Base-by-base conservation (phyloP, 2,888 invertebrate genomes). In the Tetragonula carbonaria region DNA sequence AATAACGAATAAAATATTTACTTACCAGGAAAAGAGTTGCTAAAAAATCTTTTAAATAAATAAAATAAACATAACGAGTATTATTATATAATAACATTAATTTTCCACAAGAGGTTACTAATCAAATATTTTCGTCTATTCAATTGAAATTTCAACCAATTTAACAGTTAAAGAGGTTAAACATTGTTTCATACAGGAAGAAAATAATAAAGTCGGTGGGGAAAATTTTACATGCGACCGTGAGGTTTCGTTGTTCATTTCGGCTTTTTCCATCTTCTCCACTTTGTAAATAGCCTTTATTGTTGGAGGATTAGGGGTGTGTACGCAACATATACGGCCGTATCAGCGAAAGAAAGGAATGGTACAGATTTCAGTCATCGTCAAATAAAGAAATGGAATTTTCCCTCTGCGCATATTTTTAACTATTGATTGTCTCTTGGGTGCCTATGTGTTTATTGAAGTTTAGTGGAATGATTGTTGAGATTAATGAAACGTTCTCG, bases 261-360 rank as follows among this genome's bases (percentile, higher is more conserved):
- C 2, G 74, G 74, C 6, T 65, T 65, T 65, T 74, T 65, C 74
- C 74, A 74, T 53, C 28, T 2, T 28, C 28, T 28, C 53, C 23
- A 55, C 74, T 55, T 74, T 18, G 74, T 66, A 74, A 65, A 53
- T 55, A 53, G 18, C n/a, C 13, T 53, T 23, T 45, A 65, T 66
- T 74, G 53, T 23, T 18, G 38, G 53, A 66, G 53, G 74, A 74
- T 74, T 65, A 66, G 23, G 28, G 38, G 11, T 8, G 33, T 11
- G 21, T 23, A 38, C 65, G 65, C 11, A 38, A 53, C 53, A 18
- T 38, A 23, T 38, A 62, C 21, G 21, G 6, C n/a, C 53, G 8
- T 74, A 66, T 74, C 74, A 74, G 45, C 33, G 38, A 53, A 51
- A 8, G 45, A 33, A 28, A 38, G 33, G 18, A 59, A 45, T 45